phyloP scores from a whole-genome alignment of 2,888 invertebrate genomes.

The Blomia tropicalis region DNA sequence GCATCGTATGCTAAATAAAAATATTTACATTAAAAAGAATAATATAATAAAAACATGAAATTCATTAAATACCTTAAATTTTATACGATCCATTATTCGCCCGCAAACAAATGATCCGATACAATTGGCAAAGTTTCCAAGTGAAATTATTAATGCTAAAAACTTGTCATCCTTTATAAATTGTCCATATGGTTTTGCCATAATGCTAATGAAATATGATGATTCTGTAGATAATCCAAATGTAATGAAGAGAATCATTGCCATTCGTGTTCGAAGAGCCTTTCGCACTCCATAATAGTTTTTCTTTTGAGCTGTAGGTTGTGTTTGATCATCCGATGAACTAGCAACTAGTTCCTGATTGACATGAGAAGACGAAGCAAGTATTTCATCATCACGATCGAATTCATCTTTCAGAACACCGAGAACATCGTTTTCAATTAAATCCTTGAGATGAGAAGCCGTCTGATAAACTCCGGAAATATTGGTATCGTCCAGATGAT shows the following conservation, averaged over 20 bases:
- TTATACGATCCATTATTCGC: slow-evolving; percentile 7
- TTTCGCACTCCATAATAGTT: slow-evolving; percentile 10
- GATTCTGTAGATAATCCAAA: slow-evolving; percentile 13
- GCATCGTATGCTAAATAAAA: neutral
- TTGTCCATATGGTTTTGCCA: slow-evolving; percentile 18
- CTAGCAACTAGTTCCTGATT: neutral
- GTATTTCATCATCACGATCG: slow-evolving; percentile 3
- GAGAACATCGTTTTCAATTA: slow-evolving; percentile 1
- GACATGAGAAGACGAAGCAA: neutral
- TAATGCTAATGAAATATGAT: slow-evolving; percentile 2
- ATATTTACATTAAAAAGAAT: neutral
- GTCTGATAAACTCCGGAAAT: neutral
- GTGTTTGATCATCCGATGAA: neutral
- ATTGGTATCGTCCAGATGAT: neutral
- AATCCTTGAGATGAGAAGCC: neutral
- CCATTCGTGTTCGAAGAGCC: slow-evolving; percentile 2
- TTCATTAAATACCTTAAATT: slow-evolving; percentile 12
- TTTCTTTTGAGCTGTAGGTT: neutral
- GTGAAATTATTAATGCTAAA: neutral
- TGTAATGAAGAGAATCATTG: slow-evolving; percentile 10
- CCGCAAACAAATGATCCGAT: slow-evolving; percentile 16
- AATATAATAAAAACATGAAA: neutral
- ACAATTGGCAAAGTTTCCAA: slow-evolving; percentile 10
- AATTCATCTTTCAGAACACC: slow-evolving; percentile 6
- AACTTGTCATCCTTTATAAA: slow-evolving; percentile 16